A percentile compares a stretch with the other conserved stretches of the same genome.
Evolutionary conservation across 2,888 invertebrate genomes (phyloP).

Genomic region (Zaprionus bogoriensis): DNA sequence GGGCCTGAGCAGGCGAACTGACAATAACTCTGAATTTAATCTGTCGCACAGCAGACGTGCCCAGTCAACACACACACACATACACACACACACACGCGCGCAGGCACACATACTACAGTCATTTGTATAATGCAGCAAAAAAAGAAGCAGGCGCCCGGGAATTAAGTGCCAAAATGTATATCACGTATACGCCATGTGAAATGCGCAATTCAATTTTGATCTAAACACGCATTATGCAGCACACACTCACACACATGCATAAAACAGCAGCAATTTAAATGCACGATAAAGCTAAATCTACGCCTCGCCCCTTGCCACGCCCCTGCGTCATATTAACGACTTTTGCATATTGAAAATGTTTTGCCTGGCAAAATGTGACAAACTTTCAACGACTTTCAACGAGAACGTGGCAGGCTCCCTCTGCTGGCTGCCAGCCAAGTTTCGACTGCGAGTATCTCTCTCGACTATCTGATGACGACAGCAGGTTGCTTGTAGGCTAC

Average conservation of each 20-base stretch:
- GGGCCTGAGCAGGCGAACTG: conserved; percentile 32
- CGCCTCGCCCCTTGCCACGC: conserved; percentile 20
- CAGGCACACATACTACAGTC: conserved; percentile 22
- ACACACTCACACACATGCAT: conserved; percentile 19
- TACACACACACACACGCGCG: background rate
- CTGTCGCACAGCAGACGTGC: conserved; percentile 53
- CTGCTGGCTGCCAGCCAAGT: conserved; percentile 62
- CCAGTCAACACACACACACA: conserved; percentile 13
- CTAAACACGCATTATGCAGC: conserved; percentile 75
- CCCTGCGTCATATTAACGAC: conserved; percentile 66
- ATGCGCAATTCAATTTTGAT: conserved; percentile 77
- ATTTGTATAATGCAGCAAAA: conserved; percentile 59
- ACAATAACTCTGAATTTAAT: conserved; percentile 54
- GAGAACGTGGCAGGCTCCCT: conserved; percentile 25
- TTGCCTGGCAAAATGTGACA: conserved; percentile 68
- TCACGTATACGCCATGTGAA: conserved; percentile 71
- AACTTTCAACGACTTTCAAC: conserved; percentile 66
- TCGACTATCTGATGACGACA: conserved; percentile 12
- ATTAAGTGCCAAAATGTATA: conserved; percentile 38
- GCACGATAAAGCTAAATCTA: conserved; percentile 1
- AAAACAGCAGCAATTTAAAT: conserved; percentile 55
- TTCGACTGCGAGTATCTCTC: conserved; percentile 2
- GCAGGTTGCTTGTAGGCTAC: conserved; percentile 22
- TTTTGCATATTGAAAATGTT: conserved; percentile 76
- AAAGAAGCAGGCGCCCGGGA: background rate